Conservation (phyloP, 2,797 vertebrate species). For the Tapera naevia region DNA sequence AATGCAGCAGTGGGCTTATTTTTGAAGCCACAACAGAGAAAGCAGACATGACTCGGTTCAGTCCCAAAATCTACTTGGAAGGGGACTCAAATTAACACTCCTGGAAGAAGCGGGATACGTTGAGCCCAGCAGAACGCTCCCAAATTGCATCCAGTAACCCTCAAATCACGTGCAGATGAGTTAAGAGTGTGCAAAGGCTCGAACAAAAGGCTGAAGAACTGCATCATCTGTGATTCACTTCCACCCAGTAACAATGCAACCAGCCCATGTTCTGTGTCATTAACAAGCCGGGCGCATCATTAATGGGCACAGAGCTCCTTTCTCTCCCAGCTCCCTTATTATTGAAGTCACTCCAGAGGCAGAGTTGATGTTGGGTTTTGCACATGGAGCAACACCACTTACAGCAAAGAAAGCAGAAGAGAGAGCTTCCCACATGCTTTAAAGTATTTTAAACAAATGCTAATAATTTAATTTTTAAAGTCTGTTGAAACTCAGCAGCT, state of each 20-base stretch:
- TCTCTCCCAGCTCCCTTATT: background rate
- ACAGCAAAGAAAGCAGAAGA: background rate
- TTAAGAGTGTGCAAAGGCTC: background rate
- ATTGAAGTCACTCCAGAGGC: background rate
- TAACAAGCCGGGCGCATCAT: slow-evolving; percentile 16
- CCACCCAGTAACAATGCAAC: background rate
- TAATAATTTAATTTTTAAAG: fast-evolving
- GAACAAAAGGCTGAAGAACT: slow-evolving; percentile 9
- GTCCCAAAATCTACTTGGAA: background rate
- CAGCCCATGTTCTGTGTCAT: background rate
- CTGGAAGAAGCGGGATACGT: background rate
- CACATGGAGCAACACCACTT: background rate
- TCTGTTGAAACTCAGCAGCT: background rate
- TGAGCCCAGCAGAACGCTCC: background rate
- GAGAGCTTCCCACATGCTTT: background rate
- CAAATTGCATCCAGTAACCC: background rate
- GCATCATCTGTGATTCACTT: background rate
- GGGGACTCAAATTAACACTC: background rate
- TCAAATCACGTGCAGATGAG: background rate
- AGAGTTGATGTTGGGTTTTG: background rate
- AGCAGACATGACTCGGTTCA: background rate
- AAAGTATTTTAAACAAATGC: background rate
- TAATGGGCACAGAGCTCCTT: slow-evolving; percentile 25
- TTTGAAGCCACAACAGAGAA: background rate
- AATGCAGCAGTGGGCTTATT: background rate